A percentile compares a stretch with the other conserved stretches of the same genome.
These are phyloP conservation scores for Platycercus adscitus DNA, from an alignment of 2,113 vertebrate genomes.

Conservation along the genomic window DNA sequence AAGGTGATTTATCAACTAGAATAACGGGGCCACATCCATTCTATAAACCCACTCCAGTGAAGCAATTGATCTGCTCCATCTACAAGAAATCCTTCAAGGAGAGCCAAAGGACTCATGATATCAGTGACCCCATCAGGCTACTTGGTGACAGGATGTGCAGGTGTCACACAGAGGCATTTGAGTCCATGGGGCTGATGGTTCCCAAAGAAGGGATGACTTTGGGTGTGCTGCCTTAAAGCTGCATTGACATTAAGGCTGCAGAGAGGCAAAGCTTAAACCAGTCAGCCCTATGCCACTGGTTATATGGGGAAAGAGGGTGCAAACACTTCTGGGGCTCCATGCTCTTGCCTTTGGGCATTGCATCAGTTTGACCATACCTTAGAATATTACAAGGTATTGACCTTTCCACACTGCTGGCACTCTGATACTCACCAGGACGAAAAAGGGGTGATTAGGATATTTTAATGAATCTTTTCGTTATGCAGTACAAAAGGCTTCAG, in stretches of 20 bases:
- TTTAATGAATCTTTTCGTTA: not conserved
- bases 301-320: not conserved
- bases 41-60: not conserved
- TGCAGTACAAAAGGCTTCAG: not conserved
- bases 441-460: not conserved
- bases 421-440: not conserved
- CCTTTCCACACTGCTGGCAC: not conserved
- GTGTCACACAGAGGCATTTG: not conserved
- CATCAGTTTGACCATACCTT: not conserved
- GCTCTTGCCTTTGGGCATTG: not conserved
- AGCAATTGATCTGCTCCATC: not conserved
- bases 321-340: not conserved
- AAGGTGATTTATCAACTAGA: not conserved
- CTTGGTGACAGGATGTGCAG: not conserved
- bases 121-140: not conserved
- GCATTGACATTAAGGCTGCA: not conserved
- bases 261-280: not conserved
- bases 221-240: not conserved
- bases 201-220: not conserved
- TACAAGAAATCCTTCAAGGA: not conserved
- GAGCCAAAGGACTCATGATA: not conserved
- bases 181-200: not conserved
- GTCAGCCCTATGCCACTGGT: not conserved
- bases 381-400: not conserved
- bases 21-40: rapidly evolving